Evolutionary conservation across 2,888 invertebrate species (phyloP), one percentile per base, ranked within the genome.

Genomic region (Isoperla grammatica): DNA sequence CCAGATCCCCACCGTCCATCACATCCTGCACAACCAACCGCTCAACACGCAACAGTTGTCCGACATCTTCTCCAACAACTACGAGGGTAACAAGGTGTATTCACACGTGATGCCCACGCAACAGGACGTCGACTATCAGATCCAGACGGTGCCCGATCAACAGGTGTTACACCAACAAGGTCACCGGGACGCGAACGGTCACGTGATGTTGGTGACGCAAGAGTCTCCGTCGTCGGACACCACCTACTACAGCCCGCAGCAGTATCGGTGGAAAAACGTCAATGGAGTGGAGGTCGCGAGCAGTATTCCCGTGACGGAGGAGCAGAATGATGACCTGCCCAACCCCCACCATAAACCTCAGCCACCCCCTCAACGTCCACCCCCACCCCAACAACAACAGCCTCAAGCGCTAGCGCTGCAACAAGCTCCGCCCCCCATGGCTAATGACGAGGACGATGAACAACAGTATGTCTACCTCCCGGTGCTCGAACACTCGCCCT

Each of bases 231-330:
- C 49, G 29, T 39, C 53, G 17, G 15, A 39, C 6, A 53, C 53
- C 37, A 53, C 39, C 15, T 37, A 53, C 39, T 39, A 53, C 39
- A 9, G 12, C 37, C 40, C 53, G 17, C 37, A 53, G 39, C 6
- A 15, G 39, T 53, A 53, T 19, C 12, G 39, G 53, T 53, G 53
- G 53, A 17, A 53, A 2, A 53, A 15, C 11, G 53, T 53, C 5
- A 20, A 20, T 9, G 53, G 53, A 1, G 19, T 53, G 53, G 53
- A 53, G 39, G 53, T 53, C 37, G 53, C 53, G 17, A 53, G 53
- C 20, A 53, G 53, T 39, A 37, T 37, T 5, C 53, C 53, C n/a
- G 53, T 53, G 19, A 53, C 35, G 4, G 53, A 53, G 39, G 53
- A 53, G 9, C 53, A 53, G 19, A 39, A 53, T 37, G 53, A 53